phyloP scores from a whole-genome alignment of 2,888 invertebrate genomes.

The Lithophane ornitopus region DNA sequence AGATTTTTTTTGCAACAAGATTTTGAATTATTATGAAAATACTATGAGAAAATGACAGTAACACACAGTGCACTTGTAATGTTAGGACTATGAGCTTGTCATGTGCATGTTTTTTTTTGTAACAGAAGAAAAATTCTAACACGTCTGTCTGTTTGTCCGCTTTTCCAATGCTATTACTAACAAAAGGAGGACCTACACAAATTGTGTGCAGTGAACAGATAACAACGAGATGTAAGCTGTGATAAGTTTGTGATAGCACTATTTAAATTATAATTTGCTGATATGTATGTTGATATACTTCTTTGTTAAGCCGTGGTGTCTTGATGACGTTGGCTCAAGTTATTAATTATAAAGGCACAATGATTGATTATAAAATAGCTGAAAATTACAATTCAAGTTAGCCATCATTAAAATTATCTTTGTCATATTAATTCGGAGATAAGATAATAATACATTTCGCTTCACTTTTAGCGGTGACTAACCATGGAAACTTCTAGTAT shows the following conservation, averaged over 20 bases:
- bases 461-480: conserved; percentile 11
- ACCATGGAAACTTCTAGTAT: conserved; percentile 3
- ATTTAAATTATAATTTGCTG: conserved; percentile 52
- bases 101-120: conserved; percentile 32
- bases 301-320: conserved; percentile 17
- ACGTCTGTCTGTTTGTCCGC: neutral
- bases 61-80: conserved; percentile 4
- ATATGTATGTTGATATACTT: conserved; percentile 47
- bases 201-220: conserved; percentile 49
- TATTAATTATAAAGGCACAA: conserved; percentile 27
- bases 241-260: conserved; percentile 51
- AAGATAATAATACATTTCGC: conserved; percentile 24
- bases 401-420: conserved; percentile 30
- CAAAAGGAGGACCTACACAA: conserved; percentile 20
- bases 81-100: conserved; percentile 31
- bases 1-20: neutral
- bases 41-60: conserved; percentile 14
- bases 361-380: conserved; percentile 18
- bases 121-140: conserved; percentile 10
- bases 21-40: conserved; percentile 4
- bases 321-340: conserved; percentile 3
- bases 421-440: conserved; percentile 29
- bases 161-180: conserved; percentile 19
- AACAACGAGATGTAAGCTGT: conserved; percentile 47
- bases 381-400: conserved; percentile 29